Evolutionary conservation across 1,140 invertebrate species (phyloP).

Genomic region (Temnothorax curvispinosus): DNA sequence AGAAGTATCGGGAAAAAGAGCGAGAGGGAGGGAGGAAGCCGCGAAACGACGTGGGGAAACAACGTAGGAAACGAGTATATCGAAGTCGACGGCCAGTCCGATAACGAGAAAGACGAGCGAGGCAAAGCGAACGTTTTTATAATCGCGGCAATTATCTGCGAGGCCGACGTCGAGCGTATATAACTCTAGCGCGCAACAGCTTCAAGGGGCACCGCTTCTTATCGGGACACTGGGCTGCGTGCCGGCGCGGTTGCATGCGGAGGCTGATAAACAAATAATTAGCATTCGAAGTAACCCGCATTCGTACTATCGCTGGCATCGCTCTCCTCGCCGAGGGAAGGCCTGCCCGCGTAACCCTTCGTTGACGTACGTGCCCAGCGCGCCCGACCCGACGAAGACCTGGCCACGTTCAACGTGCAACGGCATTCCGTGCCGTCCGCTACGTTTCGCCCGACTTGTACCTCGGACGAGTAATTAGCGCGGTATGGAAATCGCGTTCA

Average conservation of each 20-base stretch:
- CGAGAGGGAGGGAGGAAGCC: not conserved
- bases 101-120: slow-evolving; percentile 63
- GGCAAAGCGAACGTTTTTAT: slow-evolving; percentile 58
- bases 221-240: slow-evolving; percentile 67
- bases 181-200: slow-evolving; percentile 4
- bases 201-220: slow-evolving; percentile 57
- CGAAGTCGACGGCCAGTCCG: slow-evolving; percentile 17
- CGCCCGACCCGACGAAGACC: not conserved
- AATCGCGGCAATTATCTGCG: slow-evolving; percentile 69
- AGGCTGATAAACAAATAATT: slow-evolving; percentile 83
- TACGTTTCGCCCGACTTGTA: slow-evolving; percentile 21
- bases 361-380: slow-evolving; percentile 10
- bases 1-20: not conserved
- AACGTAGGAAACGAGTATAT: slow-evolving; percentile 48
- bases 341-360: slow-evolving; percentile 34
- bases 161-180: slow-evolving; percentile 40
- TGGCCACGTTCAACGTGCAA: slow-evolving; percentile 21
- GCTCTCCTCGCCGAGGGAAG: slow-evolving; percentile 37
- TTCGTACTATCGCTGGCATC: slow-evolving; percentile 62
- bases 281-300: slow-evolving; percentile 77
- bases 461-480: slow-evolving; percentile 38
- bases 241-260: slow-evolving; percentile 72
- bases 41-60: not conserved
- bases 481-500: slow-evolving; percentile 43
- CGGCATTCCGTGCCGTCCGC: slow-evolving; percentile 44